A percentile compares a stretch with the other conserved stretches of the same genome.
Conservation (phyloP, 2,113 vertebrate genomes). For the Ahaetulla prasina region DNA sequence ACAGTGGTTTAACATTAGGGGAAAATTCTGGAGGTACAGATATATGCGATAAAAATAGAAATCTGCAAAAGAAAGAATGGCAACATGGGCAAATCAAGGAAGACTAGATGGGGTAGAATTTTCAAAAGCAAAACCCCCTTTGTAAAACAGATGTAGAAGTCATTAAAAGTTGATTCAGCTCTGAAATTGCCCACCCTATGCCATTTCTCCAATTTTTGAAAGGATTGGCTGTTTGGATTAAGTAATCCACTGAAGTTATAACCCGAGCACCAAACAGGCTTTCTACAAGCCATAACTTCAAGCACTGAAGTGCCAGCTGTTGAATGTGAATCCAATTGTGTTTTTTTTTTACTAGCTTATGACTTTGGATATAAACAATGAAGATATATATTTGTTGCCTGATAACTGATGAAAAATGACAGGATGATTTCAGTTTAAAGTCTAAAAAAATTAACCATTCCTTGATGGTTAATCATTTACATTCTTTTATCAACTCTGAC, state of each 20-base stretch:
- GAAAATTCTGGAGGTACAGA: not conserved
- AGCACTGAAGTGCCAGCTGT: not conserved
- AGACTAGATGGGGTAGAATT: not conserved
- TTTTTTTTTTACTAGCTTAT: not conserved
- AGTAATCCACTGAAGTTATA: not conserved
- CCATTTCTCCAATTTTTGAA: not conserved
- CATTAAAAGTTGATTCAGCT: not conserved
- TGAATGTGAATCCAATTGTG: not conserved
- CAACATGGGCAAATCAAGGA: not conserved
- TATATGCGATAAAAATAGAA: no score
- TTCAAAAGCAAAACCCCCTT: not conserved
- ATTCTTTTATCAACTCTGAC: no score
- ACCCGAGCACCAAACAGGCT: not conserved
- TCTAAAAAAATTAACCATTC: slow-evolving; percentile 7
- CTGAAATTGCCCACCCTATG: not conserved
- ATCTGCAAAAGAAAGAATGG: not conserved
- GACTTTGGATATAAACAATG: not conserved
- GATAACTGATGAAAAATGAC: not conserved
- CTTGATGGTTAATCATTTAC: not conserved
- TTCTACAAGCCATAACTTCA: not conserved
- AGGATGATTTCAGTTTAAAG: not conserved
- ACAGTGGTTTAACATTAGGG: not conserved
- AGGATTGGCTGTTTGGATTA: not conserved
- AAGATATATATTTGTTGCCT: not conserved
- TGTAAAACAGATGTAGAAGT: not conserved